Percentiles rank a stretch among this genome's conserved stretches.
phyloP scores from a whole-genome alignment of 2,797 vertebrate genomes.

The Ctenosaura bakeri region DNA sequence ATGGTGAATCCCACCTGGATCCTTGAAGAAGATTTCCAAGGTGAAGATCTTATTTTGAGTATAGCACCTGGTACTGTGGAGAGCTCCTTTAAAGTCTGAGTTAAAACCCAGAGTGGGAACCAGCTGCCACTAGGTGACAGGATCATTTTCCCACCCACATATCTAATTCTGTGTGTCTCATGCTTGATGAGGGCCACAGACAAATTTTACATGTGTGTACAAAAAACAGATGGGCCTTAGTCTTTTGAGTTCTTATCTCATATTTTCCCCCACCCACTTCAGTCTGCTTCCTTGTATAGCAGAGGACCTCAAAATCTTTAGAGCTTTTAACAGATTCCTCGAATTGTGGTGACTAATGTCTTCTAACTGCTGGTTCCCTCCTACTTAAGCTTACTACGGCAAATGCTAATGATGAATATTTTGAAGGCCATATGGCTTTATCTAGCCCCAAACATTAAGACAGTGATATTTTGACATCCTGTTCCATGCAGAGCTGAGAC shows the following conservation, averaged over 20 bases:
- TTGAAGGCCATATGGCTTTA: slow-evolving; percentile 51
- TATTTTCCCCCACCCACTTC: not conserved
- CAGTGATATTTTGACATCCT: slow-evolving; percentile 29
- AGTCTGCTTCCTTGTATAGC: slow-evolving; percentile 12
- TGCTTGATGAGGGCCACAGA: not conserved
- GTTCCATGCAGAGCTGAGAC: slow-evolving; percentile 60
- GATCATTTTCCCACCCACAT: not conserved
- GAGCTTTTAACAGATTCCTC: slow-evolving; percentile 38
- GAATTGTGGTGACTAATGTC: slow-evolving; percentile 36
- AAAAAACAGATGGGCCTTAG: not conserved
- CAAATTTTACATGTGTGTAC: not conserved
- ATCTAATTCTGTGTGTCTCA: not conserved
- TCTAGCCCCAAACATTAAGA: slow-evolving; percentile 49
- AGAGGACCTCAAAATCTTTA: not conserved
- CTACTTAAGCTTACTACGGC: slow-evolving; percentile 24
- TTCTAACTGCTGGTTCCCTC: slow-evolving; percentile 40
- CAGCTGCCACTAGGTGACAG: too few relatives aligned
- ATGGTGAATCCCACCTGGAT: too few relatives aligned
- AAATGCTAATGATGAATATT: slow-evolving; percentile 51
- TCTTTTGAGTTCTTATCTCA: not conserved
- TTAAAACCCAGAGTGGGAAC: too few relatives aligned
- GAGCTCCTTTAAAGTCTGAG: too few relatives aligned
- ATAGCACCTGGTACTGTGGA: too few relatives aligned
- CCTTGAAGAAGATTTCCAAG: too few relatives aligned
- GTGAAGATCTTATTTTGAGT: too few relatives aligned